Conservation (phyloP, 2,888 invertebrate genomes). For the Polylopha cassiicola region DNA sequence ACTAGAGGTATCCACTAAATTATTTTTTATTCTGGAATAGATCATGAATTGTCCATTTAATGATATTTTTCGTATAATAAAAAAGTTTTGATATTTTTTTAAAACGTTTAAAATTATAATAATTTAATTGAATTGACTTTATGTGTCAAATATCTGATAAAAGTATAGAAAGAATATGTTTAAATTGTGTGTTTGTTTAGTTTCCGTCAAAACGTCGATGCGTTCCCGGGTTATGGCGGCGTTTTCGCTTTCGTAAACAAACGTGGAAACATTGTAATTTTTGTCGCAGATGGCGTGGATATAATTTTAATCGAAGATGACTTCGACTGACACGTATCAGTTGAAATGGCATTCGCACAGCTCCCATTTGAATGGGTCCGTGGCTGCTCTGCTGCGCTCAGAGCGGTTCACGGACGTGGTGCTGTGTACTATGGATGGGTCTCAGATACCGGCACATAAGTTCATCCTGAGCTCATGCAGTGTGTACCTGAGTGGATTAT, state of each 20-base stretch:
- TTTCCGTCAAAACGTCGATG: conserved; percentile 13
- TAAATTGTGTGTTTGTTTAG: background rate
- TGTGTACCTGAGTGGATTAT: conserved; percentile 62
- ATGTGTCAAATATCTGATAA: no score
- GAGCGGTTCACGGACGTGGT: conserved; percentile 90
- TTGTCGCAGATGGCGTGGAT: conserved; percentile 31
- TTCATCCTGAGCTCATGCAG: conserved; percentile 91
- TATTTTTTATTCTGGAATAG: background rate
- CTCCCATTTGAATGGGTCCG: conserved; percentile 87
- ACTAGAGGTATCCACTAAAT: conserved; percentile 6
- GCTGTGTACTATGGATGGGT: conserved; percentile 86
- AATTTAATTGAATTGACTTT: no score
- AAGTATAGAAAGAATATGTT: no score
- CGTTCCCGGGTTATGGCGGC: conserved; percentile 12
- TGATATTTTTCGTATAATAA: background rate
- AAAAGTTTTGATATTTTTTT: background rate
- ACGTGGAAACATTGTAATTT: conserved; percentile 25
- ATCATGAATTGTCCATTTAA: background rate
- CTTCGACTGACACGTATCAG: conserved; percentile 87
- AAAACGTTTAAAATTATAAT: no score
- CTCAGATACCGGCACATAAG: conserved; percentile 89
- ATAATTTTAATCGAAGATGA: conserved; percentile 45
- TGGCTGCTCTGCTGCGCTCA: conserved; percentile 85
- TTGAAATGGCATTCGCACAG: conserved; percentile 93
- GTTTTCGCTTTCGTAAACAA: conserved; percentile 21